A percentile compares a stretch with the other conserved stretches of the same genome.
phyloP scores from a whole-genome alignment of 1,140 invertebrate species.

The Drosophila murphyi region DNA sequence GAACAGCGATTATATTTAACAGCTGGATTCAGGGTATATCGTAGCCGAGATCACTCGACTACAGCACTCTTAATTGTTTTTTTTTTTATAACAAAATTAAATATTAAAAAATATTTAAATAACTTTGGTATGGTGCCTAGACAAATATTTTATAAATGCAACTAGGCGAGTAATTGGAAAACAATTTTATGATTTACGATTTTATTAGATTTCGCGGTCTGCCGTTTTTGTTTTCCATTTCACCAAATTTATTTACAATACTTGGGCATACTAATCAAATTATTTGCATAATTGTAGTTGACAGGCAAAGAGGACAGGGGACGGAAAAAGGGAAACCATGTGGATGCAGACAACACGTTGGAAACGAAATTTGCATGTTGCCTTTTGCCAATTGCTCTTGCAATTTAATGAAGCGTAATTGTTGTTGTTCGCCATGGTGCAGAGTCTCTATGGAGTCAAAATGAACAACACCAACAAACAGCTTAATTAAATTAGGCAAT shows the following conservation, averaged over 20 bases:
- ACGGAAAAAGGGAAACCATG: not conserved
- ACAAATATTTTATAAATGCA: conserved; percentile 73
- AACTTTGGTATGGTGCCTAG: not conserved
- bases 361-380: conserved; percentile 51
- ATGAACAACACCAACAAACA: conserved; percentile 10
- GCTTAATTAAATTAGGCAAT: conserved; percentile 62
- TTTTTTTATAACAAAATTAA: too few species aligned
- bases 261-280: conserved; percentile 61
- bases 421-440: conserved; percentile 53
- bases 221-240: conserved; percentile 46
- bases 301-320: not conserved
- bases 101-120: not conserved
- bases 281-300: conserved; percentile 74
- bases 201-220: conserved; percentile 75
- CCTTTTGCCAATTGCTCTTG: conserved; percentile 71
- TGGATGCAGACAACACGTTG: conserved; percentile 33
- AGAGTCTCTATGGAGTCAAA: conserved; percentile 32
- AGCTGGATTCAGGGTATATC: too few species aligned
- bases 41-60: too few species aligned
- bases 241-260: conserved; percentile 67
- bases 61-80: too few species aligned
- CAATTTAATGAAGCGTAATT: conserved; percentile 80
- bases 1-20: too few species aligned
- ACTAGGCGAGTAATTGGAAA: conserved; percentile 51
- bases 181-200: conserved; percentile 74